Conservation (phyloP, 2,797 vertebrate genomes). For the Uromys caudimaculatus region DNA sequence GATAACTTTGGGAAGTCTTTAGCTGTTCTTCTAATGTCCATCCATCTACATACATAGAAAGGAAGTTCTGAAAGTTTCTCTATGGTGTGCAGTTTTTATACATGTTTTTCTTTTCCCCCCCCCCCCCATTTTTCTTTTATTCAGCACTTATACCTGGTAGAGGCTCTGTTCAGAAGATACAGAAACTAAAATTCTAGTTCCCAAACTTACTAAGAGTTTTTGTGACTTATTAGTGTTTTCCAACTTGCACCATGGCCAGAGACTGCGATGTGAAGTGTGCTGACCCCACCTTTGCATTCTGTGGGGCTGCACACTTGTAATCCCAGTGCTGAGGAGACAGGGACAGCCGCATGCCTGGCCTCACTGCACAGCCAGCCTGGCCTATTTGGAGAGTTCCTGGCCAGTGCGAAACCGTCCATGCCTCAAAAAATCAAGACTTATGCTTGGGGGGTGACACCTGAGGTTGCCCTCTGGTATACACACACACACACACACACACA, state of each 20-base stretch:
- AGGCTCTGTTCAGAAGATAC: background rate
- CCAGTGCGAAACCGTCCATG: no score
- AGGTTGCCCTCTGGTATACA: background rate
- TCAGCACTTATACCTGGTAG: background rate
- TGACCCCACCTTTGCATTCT: background rate
- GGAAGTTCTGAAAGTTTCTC: background rate
- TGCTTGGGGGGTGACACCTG: background rate
- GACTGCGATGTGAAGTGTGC: no score
- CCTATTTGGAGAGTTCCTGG: background rate
- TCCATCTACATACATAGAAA: background rate
- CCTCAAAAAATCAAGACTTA: background rate
- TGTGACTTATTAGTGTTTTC: background rate
- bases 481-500: background rate
- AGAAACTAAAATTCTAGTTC: background rate
- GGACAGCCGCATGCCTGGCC: background rate
- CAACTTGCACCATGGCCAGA: background rate
- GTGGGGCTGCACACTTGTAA: background rate
- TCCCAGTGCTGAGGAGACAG: background rate
- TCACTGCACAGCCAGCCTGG: background rate
- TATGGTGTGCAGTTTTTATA: background rate
- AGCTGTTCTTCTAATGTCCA: background rate
- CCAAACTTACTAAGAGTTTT: background rate
- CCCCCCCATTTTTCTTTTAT: background rate
- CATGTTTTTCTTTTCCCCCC: background rate
- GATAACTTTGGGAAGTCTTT: conserved; percentile 4